Conservation (phyloP, 2,797 vertebrate species). For the Rhincodon typus region DNA sequence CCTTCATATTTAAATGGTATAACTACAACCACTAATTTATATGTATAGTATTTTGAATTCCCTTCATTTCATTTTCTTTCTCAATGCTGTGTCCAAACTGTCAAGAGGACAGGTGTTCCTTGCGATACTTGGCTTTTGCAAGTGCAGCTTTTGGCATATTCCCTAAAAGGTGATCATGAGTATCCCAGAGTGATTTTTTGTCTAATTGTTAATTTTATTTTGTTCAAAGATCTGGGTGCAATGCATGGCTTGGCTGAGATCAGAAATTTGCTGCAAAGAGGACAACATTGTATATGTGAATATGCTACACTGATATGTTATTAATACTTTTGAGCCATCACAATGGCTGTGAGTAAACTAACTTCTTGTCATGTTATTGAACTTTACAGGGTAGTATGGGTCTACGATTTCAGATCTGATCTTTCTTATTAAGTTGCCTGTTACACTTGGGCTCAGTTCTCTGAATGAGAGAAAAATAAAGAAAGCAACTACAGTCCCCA, state of each 20-base stretch:
- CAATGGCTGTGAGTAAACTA: neutral
- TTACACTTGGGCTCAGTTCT: neutral
- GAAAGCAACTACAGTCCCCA: too few relatives aligned
- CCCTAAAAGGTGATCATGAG: neutral
- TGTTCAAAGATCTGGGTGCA: neutral
- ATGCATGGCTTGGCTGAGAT: neutral
- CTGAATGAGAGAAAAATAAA: neutral
- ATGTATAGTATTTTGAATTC: neutral
- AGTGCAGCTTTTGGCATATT: neutral
- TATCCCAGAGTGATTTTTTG: neutral
- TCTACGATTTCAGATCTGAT: neutral
- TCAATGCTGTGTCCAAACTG: neutral
- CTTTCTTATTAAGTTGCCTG: neutral
- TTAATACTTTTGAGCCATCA: neutral
- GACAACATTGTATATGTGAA: neutral
- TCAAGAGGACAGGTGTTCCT: neutral
- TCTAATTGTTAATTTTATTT: neutral
- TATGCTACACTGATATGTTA: neutral
- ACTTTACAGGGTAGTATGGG: neutral
- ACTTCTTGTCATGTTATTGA: neutral
- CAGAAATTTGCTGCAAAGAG: neutral
- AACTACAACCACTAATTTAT: neutral
- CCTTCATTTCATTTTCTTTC: neutral
- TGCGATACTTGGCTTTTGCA: neutral
- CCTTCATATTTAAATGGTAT: neutral